These are phyloP conservation scores for Perdita meconis DNA, from an alignment of 2,888 invertebrate genomes.

Conservation along the genomic window DNA sequence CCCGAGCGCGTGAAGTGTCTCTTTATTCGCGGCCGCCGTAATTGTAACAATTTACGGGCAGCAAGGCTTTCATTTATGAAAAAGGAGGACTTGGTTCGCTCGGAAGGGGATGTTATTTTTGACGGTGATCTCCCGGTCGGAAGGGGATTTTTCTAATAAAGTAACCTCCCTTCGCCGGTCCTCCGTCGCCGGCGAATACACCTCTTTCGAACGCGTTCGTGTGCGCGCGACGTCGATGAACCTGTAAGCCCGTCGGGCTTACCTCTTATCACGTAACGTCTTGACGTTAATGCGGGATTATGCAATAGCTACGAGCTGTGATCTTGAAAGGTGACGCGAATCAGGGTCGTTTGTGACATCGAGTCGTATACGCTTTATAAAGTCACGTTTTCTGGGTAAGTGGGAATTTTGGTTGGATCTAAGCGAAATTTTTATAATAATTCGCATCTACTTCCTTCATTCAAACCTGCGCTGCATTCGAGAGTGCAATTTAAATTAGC, in stretches of 20 bases:
- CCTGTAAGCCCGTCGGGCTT: conserved; percentile 2
- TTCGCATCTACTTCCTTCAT: too few species aligned
- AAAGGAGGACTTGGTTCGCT: conserved; percentile 6
- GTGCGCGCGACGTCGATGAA: background rate
- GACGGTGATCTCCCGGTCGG: background rate
- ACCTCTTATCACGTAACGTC: conserved; percentile 29
- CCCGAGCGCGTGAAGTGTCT: background rate
- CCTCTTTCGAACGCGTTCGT: background rate
- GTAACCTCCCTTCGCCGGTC: conserved; percentile 20
- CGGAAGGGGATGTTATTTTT: conserved; percentile 21
- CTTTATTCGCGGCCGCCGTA: background rate
- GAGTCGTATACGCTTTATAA: background rate
- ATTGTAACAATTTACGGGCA: conserved; percentile 19
- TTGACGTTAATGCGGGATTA: conserved; percentile 27
- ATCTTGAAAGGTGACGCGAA: background rate
- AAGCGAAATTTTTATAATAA: too few species aligned
- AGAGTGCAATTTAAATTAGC: too few species aligned
- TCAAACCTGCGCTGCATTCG: too few species aligned
- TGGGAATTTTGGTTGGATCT: background rate
- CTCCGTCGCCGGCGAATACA: background rate
- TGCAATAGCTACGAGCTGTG: background rate
- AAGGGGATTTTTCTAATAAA: conserved; percentile 45
- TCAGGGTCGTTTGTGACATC: background rate
- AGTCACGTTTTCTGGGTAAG: conserved; percentile 6
- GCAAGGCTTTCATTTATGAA: conserved; percentile 35